phyloP scores from a whole-genome alignment of 2,888 invertebrate species.

The Perizoma flavofasciatum region DNA sequence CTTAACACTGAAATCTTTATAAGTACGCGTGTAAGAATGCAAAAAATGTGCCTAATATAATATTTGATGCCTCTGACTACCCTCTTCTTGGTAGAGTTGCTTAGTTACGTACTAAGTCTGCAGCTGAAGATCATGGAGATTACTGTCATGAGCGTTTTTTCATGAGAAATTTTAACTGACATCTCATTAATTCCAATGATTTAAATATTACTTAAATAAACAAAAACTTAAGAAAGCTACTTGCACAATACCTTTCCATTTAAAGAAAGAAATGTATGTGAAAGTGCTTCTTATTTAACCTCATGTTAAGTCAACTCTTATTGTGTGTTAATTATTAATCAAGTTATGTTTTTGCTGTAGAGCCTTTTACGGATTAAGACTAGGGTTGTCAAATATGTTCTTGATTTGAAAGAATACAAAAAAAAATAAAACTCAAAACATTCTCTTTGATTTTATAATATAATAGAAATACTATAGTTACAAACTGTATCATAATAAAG shows the following conservation, averaged over 20 bases:
- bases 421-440: not conserved
- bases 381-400: constrained; percentile 15
- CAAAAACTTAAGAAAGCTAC: constrained; percentile 16
- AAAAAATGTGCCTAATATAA: too few species aligned
- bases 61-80: too few species aligned
- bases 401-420: not conserved
- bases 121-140: too few species aligned
- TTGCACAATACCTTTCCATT: constrained; percentile 17
- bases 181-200: constrained; percentile 11
- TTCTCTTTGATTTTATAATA: not conserved
- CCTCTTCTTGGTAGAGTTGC: too few species aligned
- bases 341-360: constrained; percentile 19
- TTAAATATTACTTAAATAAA: constrained; percentile 10
- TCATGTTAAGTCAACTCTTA: constrained; percentile 15
- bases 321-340: constrained; percentile 32
- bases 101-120: too few species aligned
- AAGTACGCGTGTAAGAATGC: too few species aligned
- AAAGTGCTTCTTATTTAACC: constrained; percentile 26
- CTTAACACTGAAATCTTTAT: too few species aligned
- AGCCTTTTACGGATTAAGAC: constrained; percentile 5
- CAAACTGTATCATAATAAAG: too few species aligned
- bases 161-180: too few species aligned
- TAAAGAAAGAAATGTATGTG: constrained; percentile 18
- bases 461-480: too few species aligned
- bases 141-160: too few species aligned